A percentile compares a stretch with the other conserved stretches of the same genome.
Evolutionary conservation across 2,797 vertebrate genomes (phyloP).

Genomic region (Tokudaia tokunoshimensis): DNA sequence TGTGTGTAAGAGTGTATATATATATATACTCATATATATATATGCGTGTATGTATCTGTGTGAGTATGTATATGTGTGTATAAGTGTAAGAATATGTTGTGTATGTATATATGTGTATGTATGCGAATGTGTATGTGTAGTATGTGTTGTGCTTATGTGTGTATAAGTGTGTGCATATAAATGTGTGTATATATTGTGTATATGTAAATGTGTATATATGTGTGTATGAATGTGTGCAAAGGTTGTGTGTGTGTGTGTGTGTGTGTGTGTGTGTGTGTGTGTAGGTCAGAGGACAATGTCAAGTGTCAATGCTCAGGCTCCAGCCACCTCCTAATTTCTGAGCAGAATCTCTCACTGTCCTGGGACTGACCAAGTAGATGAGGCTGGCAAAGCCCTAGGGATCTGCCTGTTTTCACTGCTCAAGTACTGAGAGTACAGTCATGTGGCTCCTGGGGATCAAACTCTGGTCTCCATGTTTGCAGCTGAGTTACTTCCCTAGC

Average conservation of each 20-base stretch:
- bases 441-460: neutral
- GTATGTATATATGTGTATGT: neutral
- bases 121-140: no score
- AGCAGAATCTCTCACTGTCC: neutral
- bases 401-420: neutral
- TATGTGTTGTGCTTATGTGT: neutral
- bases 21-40: neutral
- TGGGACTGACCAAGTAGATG: no score
- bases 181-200: neutral
- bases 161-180: no score
- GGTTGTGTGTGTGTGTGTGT: neutral
- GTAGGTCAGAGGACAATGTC: neutral
- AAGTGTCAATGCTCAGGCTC: neutral
- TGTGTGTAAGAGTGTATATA: neutral
- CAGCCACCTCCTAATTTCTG: neutral
- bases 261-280: no score
- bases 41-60: no score
- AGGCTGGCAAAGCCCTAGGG: neutral
- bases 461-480: neutral
- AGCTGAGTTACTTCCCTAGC: neutral
- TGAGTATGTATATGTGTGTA: neutral
- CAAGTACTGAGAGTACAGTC: neutral
- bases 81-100: neutral
- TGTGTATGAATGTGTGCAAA: neutral
- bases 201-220: neutral